phyloP scores from a whole-genome alignment of 2,113 vertebrate genomes.

The Choloepus hoffmanni region DNA sequence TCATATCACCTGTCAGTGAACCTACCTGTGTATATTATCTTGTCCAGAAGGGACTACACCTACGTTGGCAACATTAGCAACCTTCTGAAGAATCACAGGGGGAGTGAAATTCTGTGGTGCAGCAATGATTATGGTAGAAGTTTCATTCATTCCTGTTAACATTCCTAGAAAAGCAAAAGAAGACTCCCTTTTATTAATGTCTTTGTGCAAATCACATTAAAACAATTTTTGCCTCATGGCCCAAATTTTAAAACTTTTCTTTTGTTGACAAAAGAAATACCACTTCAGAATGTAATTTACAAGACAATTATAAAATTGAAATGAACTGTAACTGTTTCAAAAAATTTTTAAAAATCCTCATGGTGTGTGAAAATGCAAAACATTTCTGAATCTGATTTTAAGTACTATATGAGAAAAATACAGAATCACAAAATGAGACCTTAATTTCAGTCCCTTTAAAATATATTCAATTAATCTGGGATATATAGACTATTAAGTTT shows the following conservation, averaged over 20 bases:
- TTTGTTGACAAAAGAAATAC: not conserved
- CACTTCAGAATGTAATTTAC: conserved; percentile 40
- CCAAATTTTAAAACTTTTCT: conserved; percentile 23
- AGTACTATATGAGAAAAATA: conserved; percentile 22
- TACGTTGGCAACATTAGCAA: conserved; percentile 93
- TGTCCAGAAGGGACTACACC: conserved; percentile 92
- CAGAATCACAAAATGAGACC: conserved; percentile 37
- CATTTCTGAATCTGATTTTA: conserved; percentile 37
- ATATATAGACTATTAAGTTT: not conserved
- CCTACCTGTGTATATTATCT: conserved; percentile 92
- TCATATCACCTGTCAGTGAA: not conserved
- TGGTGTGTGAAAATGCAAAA: conserved; percentile 14
- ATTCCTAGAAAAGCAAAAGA: conserved; percentile 88
- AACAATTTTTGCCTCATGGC: not conserved
- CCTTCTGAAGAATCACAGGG: conserved; percentile 88
- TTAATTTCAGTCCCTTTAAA: conserved; percentile 25
- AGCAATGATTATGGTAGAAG: conserved; percentile 88
- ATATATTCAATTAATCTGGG: conserved; percentile 8
- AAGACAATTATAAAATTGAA: conserved; percentile 62
- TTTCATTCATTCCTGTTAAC: conserved; percentile 97
- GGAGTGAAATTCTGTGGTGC: conserved; percentile 89
- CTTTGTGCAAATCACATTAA: conserved; percentile 21
- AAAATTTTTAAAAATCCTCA: not conserved
- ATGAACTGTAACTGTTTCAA: conserved; percentile 36
- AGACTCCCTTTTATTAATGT: conserved; percentile 13